Conservation (phyloP, 2,113 vertebrate species). For the Prionailurus viverrinus region DNA sequence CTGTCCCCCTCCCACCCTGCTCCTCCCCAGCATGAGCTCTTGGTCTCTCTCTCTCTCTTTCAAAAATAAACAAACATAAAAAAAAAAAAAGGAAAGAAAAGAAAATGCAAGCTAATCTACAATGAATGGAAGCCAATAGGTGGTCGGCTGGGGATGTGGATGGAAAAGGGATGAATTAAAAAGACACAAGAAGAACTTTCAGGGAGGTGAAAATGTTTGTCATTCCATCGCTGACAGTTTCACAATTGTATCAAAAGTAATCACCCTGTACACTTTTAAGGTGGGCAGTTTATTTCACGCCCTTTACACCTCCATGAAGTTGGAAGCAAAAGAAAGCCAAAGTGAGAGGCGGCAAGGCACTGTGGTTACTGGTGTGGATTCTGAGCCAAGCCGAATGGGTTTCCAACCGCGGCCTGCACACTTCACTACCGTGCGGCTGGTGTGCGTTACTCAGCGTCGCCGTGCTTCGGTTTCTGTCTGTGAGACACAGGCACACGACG, state of each 20-base stretch:
- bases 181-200: not conserved
- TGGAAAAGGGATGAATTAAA: not conserved
- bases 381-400: not conserved
- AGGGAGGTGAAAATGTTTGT: not conserved
- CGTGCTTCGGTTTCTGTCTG: not conserved
- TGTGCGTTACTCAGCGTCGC: too few relatives aligned
- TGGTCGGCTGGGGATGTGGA: not conserved
- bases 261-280: not conserved
- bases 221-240: not conserved
- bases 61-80: too few relatives aligned
- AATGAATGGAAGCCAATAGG: not conserved
- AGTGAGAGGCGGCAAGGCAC: not conserved
- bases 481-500: not conserved
- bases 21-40: too few relatives aligned
- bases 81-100: too few relatives aligned
- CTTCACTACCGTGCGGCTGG: not conserved
- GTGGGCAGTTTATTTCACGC: not conserved
- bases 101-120: not conserved
- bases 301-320: not conserved
- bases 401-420: not conserved
- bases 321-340: not conserved
- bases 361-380: not conserved
- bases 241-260: not conserved
- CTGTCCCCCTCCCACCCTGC: too few relatives aligned
- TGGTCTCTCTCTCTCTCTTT: too few relatives aligned